Conservation (phyloP, 2,888 invertebrate genomes). For the Andrena fulva region DNA sequence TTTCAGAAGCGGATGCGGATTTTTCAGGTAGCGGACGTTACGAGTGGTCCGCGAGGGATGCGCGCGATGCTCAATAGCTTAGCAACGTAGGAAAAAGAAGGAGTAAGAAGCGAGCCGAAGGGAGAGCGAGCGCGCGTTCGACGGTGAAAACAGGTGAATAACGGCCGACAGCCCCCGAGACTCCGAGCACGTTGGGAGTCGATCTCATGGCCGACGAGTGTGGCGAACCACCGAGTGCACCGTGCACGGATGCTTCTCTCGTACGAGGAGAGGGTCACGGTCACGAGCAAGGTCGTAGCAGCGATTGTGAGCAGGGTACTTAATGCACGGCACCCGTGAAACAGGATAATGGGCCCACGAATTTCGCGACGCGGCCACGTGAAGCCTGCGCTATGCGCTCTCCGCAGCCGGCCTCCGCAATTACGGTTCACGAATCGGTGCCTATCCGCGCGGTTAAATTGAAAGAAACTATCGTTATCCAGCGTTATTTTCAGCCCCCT, state of each 20-base stretch:
- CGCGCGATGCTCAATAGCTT: constrained; percentile 53
- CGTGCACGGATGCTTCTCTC: constrained; percentile 53
- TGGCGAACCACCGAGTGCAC: constrained; percentile 57
- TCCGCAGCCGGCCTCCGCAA: constrained; percentile 9
- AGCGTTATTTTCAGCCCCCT: constrained; percentile 60
- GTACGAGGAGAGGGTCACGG: constrained; percentile 71
- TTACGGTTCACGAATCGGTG: constrained; percentile 36
- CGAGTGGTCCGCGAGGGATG: constrained; percentile 15
- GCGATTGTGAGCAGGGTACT: constrained; percentile 65
- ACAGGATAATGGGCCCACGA: constrained; percentile 54
- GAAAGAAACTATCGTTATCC: constrained; percentile 71
- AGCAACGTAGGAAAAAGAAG: constrained; percentile 56
- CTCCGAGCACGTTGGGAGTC: constrained; percentile 66
- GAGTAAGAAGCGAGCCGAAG: constrained; percentile 61
- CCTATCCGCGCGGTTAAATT: constrained; percentile 65
- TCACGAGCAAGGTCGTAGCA: constrained; percentile 72
- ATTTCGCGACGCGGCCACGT: constrained; percentile 40
- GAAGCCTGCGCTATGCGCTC: not conserved
- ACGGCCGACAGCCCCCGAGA: constrained; percentile 78
- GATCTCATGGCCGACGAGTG: constrained; percentile 72
- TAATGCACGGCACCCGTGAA: constrained; percentile 57
- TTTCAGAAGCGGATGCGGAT: constrained; percentile 43
- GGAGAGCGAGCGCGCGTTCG: constrained; percentile 72
- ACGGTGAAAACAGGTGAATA: constrained; percentile 80
- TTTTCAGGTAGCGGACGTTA: constrained; percentile 2